Evolutionary conservation across 35 echinoderm and acorn worm species (phyloP).

Genomic region (Amphiura filiformis): DNA sequence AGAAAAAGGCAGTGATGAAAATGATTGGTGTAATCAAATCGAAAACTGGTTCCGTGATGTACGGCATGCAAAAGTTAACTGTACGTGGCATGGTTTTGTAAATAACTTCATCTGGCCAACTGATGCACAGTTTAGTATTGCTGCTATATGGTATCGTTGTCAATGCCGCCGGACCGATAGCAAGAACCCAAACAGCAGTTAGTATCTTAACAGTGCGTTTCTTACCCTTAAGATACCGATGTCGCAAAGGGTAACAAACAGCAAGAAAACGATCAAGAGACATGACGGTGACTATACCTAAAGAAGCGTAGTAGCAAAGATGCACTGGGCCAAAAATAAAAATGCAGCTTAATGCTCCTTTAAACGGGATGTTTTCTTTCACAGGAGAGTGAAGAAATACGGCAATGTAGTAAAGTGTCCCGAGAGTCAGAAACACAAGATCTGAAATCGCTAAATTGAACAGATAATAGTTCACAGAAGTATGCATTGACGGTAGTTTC

Average conservation of each 20-base stretch:
- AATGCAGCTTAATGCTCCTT: constrained; percentile 10
- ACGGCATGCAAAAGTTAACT: not conserved
- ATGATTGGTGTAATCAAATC: not conserved
- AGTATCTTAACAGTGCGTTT: constrained; percentile 25
- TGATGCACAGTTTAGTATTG: constrained; percentile 9
- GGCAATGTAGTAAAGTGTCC: constrained; percentile 4
- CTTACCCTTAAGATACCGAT: constrained; percentile 22
- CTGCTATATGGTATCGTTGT: constrained; percentile 22
- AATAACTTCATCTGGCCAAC: constrained; percentile 24
- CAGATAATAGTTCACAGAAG: constrained; percentile 60
- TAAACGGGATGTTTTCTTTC: not conserved
- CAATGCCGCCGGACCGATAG: constrained; percentile 16
- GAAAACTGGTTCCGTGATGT: not conserved
- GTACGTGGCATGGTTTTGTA: not conserved
- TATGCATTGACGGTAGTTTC: constrained; percentile 50
- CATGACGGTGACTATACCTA: constrained; percentile 45
- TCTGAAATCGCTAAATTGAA: constrained; percentile 71
- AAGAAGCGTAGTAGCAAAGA: constrained; percentile 49
- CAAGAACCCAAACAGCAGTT: constrained; percentile 33
- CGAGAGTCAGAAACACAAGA: constrained; percentile 12
- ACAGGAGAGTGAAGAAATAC: not conserved
- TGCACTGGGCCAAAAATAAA: constrained; percentile 1
- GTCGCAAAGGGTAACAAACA: constrained; percentile 60
- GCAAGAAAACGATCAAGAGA: constrained; percentile 70
- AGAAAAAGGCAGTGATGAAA: not conserved